phyloP scores from a whole-genome alignment of 2,113 vertebrate species.

The Pangasianodon hypophthalmus region DNA sequence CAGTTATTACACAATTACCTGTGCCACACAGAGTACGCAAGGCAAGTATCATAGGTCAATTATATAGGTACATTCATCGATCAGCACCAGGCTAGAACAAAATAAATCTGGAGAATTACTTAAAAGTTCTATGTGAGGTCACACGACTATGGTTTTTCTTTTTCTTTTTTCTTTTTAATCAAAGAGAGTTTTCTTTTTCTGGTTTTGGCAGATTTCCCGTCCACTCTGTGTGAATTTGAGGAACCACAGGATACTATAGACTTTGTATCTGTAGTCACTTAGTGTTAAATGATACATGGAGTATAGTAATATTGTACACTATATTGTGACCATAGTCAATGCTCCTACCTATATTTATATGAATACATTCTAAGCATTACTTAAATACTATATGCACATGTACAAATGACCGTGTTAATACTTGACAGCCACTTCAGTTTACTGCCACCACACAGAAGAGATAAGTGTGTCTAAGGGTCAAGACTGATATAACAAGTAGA shows the following conservation, averaged over 20 bases:
- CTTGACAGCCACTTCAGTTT: neutral
- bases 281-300: neutral
- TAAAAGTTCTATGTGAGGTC: neutral
- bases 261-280: neutral
- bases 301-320: neutral
- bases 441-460: conserved; percentile 15
- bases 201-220: neutral
- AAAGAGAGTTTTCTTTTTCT: neutral
- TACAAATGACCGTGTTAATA: neutral
- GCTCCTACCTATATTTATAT: neutral
- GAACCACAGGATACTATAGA: neutral
- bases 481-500: neutral
- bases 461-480: conserved; percentile 20
- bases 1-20: neutral
- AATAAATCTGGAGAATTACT: neutral
- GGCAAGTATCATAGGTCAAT: neutral
- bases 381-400: neutral
- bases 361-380: neutral
- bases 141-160: too few relatives aligned
- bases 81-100: neutral
- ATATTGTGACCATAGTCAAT: neutral
- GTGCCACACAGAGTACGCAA: neutral
- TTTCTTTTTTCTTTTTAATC: neutral
- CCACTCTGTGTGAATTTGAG: neutral
- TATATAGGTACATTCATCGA: neutral